phyloP scores from a whole-genome alignment of 2,888 invertebrate genomes.

The Agriopis leucophaearia region DNA sequence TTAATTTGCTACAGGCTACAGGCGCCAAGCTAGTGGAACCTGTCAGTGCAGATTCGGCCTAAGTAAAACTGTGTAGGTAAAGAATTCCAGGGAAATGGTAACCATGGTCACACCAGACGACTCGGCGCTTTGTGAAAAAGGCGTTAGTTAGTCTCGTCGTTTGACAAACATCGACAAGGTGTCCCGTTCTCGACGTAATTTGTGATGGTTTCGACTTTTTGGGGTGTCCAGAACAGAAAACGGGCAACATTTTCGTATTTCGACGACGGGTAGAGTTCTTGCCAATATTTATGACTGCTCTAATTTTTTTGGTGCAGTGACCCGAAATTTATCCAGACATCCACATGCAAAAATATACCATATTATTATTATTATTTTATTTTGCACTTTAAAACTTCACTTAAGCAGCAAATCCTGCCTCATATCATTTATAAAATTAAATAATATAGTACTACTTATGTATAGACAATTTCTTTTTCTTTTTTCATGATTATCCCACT shows the following conservation, averaged over 20 bases:
- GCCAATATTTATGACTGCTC: background rate
- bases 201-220: slow-evolving; percentile 39
- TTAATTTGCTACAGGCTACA: too few relatives aligned
- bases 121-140: slow-evolving; percentile 39
- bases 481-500: too few relatives aligned
- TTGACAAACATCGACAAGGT: slow-evolving; percentile 49
- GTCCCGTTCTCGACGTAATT: slow-evolving; percentile 43
- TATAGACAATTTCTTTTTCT: too few relatives aligned
- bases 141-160: slow-evolving; percentile 47
- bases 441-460: too few relatives aligned
- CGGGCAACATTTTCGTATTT: slow-evolving; percentile 8
- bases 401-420: too few relatives aligned
- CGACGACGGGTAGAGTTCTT: background rate
- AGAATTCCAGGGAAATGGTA: background rate
- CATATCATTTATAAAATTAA: too few relatives aligned
- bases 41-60: too few relatives aligned
- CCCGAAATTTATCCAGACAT: too few relatives aligned
- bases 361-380: too few relatives aligned
- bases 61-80: background rate
- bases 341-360: too few relatives aligned
- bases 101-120: slow-evolving; percentile 22
- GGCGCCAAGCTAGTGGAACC: too few relatives aligned
- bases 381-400: too few relatives aligned
- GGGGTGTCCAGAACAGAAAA: slow-evolving; percentile 4
- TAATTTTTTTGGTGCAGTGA: background rate